These are phyloP conservation scores for Coryphaenoides rupestris DNA, from an alignment of 2,113 vertebrate genomes.

Conservation along the genomic window DNA sequence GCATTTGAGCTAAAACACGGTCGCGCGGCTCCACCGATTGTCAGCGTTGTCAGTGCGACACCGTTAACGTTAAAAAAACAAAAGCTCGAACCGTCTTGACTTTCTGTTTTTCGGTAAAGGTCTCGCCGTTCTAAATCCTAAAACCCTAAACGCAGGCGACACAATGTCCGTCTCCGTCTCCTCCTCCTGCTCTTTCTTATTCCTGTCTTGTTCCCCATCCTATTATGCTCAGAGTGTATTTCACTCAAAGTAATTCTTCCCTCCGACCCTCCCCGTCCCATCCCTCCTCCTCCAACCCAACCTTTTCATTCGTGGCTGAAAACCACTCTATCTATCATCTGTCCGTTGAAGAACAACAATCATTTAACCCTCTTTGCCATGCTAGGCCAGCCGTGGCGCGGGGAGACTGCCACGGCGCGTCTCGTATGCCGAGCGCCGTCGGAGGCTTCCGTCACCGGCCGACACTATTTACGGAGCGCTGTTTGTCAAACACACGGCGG, in stretches of 20 bases:
- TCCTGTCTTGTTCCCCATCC: constrained; percentile 5
- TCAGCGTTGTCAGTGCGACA: too few species aligned
- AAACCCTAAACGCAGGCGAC: too few species aligned
- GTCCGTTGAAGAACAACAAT: constrained; percentile 24
- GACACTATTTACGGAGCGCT: constrained; percentile 40
- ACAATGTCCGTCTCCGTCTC: too few species aligned
- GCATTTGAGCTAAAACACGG: too few species aligned
- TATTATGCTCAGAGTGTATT: constrained; percentile 10
- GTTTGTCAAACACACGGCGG: constrained; percentile 37
- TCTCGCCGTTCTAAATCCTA: too few species aligned
- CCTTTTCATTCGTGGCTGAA: constrained; percentile 15
- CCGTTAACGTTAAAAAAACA: too few species aligned
- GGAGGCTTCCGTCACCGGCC: constrained; percentile 46
- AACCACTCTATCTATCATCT: constrained; percentile 15
- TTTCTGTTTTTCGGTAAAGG: too few species aligned
- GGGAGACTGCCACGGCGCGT: too few species aligned
- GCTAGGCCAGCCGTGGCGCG: too few species aligned
- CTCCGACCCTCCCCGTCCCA: not conserved
- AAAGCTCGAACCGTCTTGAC: too few species aligned
- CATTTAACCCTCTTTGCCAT: constrained; percentile 38
- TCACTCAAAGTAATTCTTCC: constrained; percentile 10
- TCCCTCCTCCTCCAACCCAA: not conserved
- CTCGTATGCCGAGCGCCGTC: constrained; percentile 20
- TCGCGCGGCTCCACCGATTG: too few species aligned
- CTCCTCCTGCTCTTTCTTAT: too few species aligned